Evolutionary conservation across 2,888 invertebrate species (phyloP), one percentile per base, ranked within the genome.

Genomic region (Hydroisotoma schaefferi): DNA sequence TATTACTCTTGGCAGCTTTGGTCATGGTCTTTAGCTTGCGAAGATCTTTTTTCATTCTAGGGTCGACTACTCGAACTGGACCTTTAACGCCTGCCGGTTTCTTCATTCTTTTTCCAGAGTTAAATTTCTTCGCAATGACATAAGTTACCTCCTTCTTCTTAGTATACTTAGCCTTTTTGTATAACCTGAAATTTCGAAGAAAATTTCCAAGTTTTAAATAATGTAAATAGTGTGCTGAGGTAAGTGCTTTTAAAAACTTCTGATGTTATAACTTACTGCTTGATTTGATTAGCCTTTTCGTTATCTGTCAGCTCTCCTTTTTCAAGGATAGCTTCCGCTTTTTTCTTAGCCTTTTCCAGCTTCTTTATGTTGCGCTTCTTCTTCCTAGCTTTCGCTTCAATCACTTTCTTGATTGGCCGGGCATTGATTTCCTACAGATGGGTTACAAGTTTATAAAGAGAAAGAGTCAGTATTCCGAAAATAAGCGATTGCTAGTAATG

Each of bases 381-480:
- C 83, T 98, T 99, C 57, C 99, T 85, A 0, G 94, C 94, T 79
- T 94, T 98, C 0, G 99, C 99, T 80, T 99, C 95, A 71, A 94
- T 85, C 0, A 99, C 90, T 79, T 99, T 99, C 80, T 98, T 99
- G 65, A 98, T 94, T 15, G 99, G 94, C 63, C 94, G 83, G 0
- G 88, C 89, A 78, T 99, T 93, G 38, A 99, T 85, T 70, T 94
- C 95, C 71, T 78, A 78, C 15, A 59, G 22, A 52, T 40, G 38
- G 26, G 23, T 25, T 22, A 43, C 25, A 20, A 47, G n/a, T 38
- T 37, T 57, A 49, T 25, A 53, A 23, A 18, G 40, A 23, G 15
- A 37, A 25, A 47, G 15, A 10, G 6, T 15, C 43, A 43, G 18
- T 43, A 20, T 6, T 43, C 18, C 18, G 20, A 43, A n/a, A 6